Conservation (phyloP, 2,888 invertebrate genomes). For the Chironomus tentans region DNA sequence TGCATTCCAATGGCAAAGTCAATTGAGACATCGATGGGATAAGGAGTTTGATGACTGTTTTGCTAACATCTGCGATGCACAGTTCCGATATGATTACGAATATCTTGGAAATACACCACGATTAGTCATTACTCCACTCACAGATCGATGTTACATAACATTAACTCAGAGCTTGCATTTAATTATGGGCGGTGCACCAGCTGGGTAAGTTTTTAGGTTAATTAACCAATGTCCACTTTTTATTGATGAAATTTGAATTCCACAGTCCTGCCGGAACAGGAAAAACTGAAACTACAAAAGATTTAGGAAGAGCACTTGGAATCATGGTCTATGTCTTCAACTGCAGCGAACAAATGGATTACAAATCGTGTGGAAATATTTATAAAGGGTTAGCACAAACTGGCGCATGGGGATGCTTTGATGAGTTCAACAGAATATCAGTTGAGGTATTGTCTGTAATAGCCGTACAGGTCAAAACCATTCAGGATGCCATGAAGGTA, state of each 20-base stretch:
- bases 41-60: slow-evolving; percentile 82
- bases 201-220: slow-evolving; percentile 42
- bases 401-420: slow-evolving; percentile 97
- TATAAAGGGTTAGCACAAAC: slow-evolving; percentile 96
- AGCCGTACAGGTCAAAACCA: slow-evolving; percentile 89
- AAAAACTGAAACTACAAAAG: slow-evolving; percentile 96
- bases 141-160: slow-evolving; percentile 53
- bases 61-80: slow-evolving; percentile 95
- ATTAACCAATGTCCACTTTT: too few relatives aligned
- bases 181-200: slow-evolving; percentile 74
- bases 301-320: slow-evolving; percentile 86
- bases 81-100: slow-evolving; percentile 88
- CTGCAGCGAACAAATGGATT: slow-evolving; percentile 98
- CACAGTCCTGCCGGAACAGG: slow-evolving; percentile 84
- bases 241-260: slow-evolving; percentile 51
- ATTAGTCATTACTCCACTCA: slow-evolving; percentile 89
- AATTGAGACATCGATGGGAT: slow-evolving; percentile 82
- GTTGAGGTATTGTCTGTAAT: slow-evolving; percentile 96
- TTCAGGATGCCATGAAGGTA: slow-evolving; percentile 62
- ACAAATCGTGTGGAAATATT: slow-evolving; percentile 93
- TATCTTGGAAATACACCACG: slow-evolving; percentile 93
- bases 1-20: slow-evolving; percentile 89
- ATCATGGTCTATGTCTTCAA: slow-evolving; percentile 98
- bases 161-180: slow-evolving; percentile 45
- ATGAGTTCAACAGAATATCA: slow-evolving; percentile 94